Conservation (phyloP, 2,888 invertebrate species). For the Melieria crassipennis region DNA sequence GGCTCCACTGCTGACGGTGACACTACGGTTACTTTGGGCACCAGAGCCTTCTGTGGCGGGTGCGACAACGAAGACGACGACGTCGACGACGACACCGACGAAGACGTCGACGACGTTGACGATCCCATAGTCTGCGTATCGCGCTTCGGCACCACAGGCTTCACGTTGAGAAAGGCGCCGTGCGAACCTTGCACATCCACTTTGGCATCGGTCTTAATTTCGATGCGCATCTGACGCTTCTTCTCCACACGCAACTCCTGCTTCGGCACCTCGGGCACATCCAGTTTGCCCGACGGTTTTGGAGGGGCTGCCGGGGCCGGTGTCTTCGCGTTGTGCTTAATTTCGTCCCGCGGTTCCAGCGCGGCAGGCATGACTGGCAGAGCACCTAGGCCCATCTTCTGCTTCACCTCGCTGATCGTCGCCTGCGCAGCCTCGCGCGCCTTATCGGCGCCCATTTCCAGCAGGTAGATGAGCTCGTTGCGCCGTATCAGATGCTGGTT, state of each 20-base stretch:
- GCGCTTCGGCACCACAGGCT: constrained; percentile 17
- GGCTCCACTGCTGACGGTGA: background rate
- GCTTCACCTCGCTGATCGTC: constrained; percentile 73
- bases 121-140: background rate
- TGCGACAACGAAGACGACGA: background rate
- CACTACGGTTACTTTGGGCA: background rate
- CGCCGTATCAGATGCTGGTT: constrained; percentile 70
- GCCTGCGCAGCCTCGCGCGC: constrained; percentile 72
- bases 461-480: constrained; percentile 71
- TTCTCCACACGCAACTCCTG: constrained; percentile 54
- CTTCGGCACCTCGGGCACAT: constrained; percentile 48
- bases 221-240: constrained; percentile 29
- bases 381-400: constrained; percentile 69
- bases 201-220: constrained; percentile 39
- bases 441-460: constrained; percentile 72
- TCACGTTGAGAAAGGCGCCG: constrained; percentile 11
- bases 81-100: background rate
- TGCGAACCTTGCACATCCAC: constrained; percentile 9
- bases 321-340: background rate
- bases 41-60: constrained; percentile 3
- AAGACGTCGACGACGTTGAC: background rate
- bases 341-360: constrained; percentile 32
- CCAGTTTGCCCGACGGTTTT: constrained; percentile 25
- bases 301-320: constrained; percentile 16
- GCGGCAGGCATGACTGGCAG: constrained; percentile 35